Percentiles rank a stretch among this genome's conserved stretches.
Conservation (phyloP, 2,113 vertebrate genomes). For the Poeciliopsis occidentalis region DNA sequence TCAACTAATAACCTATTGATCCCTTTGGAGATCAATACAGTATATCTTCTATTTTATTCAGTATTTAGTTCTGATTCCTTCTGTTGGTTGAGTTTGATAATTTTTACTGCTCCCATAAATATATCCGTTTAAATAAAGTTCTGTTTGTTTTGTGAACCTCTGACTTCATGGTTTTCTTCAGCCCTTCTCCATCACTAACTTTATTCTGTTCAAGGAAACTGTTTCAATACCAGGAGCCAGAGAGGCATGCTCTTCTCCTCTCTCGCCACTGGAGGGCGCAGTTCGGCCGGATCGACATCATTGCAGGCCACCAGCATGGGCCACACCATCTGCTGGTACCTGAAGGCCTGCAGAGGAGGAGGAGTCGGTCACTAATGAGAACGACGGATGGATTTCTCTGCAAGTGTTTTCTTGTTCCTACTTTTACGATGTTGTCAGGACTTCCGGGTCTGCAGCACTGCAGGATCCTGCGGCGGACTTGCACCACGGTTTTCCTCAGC, state of each 20-base stretch:
- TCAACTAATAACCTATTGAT: too few species aligned
- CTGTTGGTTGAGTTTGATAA: too few species aligned
- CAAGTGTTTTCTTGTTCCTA: background rate
- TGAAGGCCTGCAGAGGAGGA: conserved; percentile 48
- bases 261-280: conserved; percentile 83
- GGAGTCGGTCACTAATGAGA: background rate
- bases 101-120: too few species aligned
- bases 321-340: conserved; percentile 82
- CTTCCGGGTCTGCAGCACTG: conserved; percentile 71
- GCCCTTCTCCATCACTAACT: background rate
- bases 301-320: conserved; percentile 82
- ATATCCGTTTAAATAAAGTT: too few species aligned
- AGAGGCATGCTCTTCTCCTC: conserved; percentile 85
- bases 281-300: conserved; percentile 76
- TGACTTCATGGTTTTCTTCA: too few species aligned
- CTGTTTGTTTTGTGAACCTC: too few species aligned
- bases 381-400: background rate
- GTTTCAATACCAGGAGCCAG: conserved; percentile 86
- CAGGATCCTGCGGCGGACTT: conserved; percentile 85
- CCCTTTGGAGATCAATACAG: too few species aligned
- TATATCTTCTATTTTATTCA: too few species aligned
- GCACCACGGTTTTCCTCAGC: conserved; percentile 85
- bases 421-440: conserved; percentile 65
- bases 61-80: too few species aligned
- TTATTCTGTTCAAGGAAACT: background rate